Conservation (phyloP, 2,113 vertebrate species). For the Orthochromis indermauri region DNA sequence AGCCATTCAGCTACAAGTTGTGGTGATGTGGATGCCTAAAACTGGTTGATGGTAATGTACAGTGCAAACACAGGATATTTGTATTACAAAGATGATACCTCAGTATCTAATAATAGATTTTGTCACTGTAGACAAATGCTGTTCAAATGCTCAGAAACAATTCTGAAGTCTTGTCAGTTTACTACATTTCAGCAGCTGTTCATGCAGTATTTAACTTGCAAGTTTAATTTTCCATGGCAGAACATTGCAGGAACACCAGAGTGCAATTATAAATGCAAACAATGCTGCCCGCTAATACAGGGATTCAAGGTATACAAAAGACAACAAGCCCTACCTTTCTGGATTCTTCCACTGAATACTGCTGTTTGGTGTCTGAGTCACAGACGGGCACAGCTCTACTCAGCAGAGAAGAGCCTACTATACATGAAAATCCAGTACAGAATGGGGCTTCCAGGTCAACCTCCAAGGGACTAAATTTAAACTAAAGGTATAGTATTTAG, state of each 20-base stretch:
- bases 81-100: not conserved
- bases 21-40: not conserved
- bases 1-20: not conserved
- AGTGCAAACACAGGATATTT: not conserved
- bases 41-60: not conserved
- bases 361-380: not conserved
- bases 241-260: not conserved
- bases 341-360: not conserved
- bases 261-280: not conserved
- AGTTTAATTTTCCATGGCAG: not conserved
- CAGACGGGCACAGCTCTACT: not conserved
- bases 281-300: not conserved
- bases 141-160: not conserved
- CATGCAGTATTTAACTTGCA: not conserved
- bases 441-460: not conserved
- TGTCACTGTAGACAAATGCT: too few species aligned
- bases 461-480: not conserved
- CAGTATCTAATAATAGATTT: not conserved
- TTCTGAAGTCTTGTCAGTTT: not conserved
- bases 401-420: not conserved
- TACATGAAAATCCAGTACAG: too few species aligned
- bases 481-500: not conserved
- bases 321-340: not conserved
- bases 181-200: not conserved
- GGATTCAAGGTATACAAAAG: not conserved